These are phyloP conservation scores for Oxystoma pomonae DNA, from an alignment of 2,888 invertebrate genomes.

Conservation along the genomic window DNA sequence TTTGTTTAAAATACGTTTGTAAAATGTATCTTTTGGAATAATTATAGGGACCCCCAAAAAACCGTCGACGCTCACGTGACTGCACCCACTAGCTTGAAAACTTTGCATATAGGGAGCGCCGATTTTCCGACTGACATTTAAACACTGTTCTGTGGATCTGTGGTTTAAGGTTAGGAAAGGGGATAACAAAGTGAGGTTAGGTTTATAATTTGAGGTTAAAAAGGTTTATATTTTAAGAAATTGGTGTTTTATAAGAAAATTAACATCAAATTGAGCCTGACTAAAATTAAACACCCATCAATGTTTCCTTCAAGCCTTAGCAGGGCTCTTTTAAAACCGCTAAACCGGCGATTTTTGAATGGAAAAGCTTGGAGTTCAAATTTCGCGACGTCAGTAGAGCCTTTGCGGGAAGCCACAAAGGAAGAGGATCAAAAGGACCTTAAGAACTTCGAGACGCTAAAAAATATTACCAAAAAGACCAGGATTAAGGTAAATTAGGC, in stretches of 20 bases:
- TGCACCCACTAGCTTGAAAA: no score
- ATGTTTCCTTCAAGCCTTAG: neutral
- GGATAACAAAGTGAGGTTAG: neutral
- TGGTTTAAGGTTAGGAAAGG: no score
- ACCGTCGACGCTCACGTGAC: no score
- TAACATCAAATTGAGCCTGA: neutral
- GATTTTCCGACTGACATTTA: no score
- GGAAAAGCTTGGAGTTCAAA: slow-evolving; percentile 7
- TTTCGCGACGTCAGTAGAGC: slow-evolving; percentile 18
- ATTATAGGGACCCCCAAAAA: no score
- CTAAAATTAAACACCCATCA: neutral
- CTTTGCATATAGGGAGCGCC: no score
- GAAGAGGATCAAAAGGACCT: slow-evolving; percentile 30
- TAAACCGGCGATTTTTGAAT: neutral
- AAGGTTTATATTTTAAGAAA: neutral
- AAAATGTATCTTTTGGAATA: no score
- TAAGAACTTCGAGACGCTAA: slow-evolving; percentile 33
- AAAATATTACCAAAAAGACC: slow-evolving; percentile 33
- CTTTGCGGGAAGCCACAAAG: slow-evolving; percentile 11
- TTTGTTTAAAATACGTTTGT: no score
- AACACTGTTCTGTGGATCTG: no score
- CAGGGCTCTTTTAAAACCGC: neutral
- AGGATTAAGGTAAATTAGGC: slow-evolving; percentile 33
- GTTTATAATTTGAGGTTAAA: neutral
- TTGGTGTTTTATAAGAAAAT: neutral